These are phyloP conservation scores for Drosophila lowei DNA, from an alignment of 1,140 invertebrate genomes.

Conservation along the genomic window DNA sequence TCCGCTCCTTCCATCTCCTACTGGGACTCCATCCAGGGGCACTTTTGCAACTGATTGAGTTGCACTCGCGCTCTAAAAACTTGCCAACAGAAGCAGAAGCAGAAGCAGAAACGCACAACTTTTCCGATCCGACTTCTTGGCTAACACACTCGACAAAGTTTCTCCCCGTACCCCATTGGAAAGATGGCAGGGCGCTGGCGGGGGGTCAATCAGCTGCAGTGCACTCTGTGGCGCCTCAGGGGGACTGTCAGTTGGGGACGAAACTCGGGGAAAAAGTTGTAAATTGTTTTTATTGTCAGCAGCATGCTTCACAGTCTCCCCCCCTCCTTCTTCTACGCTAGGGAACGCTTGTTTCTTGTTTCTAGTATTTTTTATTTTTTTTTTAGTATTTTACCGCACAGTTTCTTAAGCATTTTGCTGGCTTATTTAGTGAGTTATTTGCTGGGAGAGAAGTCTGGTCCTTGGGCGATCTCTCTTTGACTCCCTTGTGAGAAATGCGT, in stretches of 20 bases:
- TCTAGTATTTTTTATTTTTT: not conserved
- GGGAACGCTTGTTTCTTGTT: not conserved
- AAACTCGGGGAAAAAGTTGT: slow-evolving; percentile 29
- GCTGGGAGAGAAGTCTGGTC: no score
- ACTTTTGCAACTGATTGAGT: slow-evolving; percentile 56
- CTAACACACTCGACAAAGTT: slow-evolving; percentile 38
- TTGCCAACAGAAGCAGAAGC: slow-evolving; percentile 29
- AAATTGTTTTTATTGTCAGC: slow-evolving; percentile 59
- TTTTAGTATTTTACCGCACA: not conserved
- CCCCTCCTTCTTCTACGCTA: not conserved
- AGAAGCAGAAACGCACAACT: slow-evolving; percentile 14
- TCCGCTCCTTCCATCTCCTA: not conserved
- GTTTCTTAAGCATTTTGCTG: no score
- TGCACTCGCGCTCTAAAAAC: slow-evolving; percentile 54
- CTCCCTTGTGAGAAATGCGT: no score
- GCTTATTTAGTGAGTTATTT: no score
- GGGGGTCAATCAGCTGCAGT: slow-evolving; percentile 23
- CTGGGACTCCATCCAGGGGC: not conserved
- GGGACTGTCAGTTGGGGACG: not conserved
- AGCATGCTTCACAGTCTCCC: slow-evolving; percentile 17
- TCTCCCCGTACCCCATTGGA: not conserved
- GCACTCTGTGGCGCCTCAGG: not conserved
- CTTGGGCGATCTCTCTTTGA: no score
- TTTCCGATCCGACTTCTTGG: slow-evolving; percentile 42
- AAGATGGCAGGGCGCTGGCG: not conserved